phyloP scores from a whole-genome alignment of 2,113 vertebrate species.

The Hyperopisus bebe region DNA sequence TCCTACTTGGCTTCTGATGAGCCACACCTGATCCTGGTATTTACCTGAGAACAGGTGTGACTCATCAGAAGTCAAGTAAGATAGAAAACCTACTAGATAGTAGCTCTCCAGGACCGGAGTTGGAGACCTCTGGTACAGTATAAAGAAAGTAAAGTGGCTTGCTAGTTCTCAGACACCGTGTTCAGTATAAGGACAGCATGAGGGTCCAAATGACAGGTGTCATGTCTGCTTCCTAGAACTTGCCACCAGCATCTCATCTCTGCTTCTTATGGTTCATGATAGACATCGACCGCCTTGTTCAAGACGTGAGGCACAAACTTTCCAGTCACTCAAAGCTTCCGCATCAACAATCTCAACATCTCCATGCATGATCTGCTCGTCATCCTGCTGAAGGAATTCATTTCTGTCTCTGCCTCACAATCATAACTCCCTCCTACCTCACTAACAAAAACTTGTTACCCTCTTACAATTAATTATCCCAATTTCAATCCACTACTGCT shows the following conservation, averaged over 20 bases:
- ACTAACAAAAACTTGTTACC: not conserved
- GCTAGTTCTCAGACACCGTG: not conserved
- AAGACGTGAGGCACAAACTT: not conserved
- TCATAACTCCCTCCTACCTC: not conserved
- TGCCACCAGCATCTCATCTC: not conserved
- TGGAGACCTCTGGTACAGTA: no score
- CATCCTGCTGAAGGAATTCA: not conserved
- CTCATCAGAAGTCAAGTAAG: no score
- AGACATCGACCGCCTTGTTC: not conserved
- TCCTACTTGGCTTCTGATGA: no score
- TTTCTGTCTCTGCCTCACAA: not conserved
- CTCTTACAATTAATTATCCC: not conserved
- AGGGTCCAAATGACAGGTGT: not conserved
- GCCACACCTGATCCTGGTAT: no score
- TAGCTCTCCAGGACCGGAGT: no score
- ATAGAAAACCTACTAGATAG: no score
- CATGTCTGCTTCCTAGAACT: not conserved
- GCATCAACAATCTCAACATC: not conserved
- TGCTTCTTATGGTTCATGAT: not conserved
- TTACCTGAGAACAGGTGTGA: no score
- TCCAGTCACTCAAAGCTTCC: not conserved
- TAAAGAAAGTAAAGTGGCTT: not conserved
- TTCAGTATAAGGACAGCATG: not conserved
- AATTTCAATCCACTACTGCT: not conserved
- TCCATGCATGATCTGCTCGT: not conserved